Percentiles rank a stretch among this genome's conserved stretches.
Conservation (phyloP, 2,113 vertebrate species). For the Atlantisia rogersi region DNA sequence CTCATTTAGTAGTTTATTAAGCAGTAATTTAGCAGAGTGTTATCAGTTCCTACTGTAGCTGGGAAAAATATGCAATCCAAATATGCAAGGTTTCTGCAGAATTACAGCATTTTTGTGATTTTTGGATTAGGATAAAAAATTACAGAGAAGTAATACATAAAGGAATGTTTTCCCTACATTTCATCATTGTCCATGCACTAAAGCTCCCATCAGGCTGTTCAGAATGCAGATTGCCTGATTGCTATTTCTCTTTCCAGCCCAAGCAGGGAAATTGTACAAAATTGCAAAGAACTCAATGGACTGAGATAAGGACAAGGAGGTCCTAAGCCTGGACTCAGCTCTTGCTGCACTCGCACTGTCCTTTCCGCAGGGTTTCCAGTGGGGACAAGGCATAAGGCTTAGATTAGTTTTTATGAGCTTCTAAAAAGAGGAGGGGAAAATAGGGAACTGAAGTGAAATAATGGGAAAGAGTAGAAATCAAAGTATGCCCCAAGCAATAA, state of each 20-base stretch:
- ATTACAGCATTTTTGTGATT: constrained; percentile 36
- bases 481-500: not conserved
- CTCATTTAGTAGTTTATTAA: constrained; percentile 65
- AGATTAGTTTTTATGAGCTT: not conserved
- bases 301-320: not conserved
- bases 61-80: not conserved
- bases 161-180: constrained; percentile 23
- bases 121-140: constrained; percentile 32
- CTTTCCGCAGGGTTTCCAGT: not conserved
- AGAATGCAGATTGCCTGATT: not conserved
- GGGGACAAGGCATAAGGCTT: not conserved
- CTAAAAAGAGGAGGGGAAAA: not conserved
- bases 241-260: not conserved
- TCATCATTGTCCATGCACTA: not conserved
- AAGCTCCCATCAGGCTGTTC: not conserved
- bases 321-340: not conserved
- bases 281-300: not conserved
- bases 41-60: constrained; percentile 1
- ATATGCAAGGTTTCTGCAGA: not conserved
- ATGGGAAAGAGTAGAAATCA: not conserved
- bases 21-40: constrained; percentile 57
- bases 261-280: not conserved
- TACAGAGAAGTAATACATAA: not conserved
- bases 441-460: not conserved
- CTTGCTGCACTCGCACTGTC: not conserved